Evolutionary conservation across 2,888 invertebrate species (phyloP), one percentile per base, ranked within the genome.

Genomic region (Athripsodes cinereus): DNA sequence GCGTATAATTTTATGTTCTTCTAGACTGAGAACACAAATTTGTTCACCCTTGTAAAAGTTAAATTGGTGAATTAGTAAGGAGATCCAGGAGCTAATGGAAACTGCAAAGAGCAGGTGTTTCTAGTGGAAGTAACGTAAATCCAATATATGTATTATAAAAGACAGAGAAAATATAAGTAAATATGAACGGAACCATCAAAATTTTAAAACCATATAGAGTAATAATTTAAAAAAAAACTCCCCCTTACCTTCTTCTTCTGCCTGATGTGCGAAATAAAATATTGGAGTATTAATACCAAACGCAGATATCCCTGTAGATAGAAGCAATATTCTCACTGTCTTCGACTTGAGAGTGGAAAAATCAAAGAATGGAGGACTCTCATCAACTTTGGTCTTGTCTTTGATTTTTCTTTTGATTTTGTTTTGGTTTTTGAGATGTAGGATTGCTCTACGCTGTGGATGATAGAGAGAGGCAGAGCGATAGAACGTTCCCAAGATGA

Each of bases 381-480:
- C 91, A 66, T 90, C 89, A 40, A 77, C 69, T 66, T 87, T 87
- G 69, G 84, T 88, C 68, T 87, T 86, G 69, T 89, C 88, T 71
- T 90, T 88, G 78, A 89, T 86, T 73, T 89, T 90, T 63, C 88
- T 79, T 70, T 91, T 90, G 68, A 79, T 79, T 66, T 79, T 79
- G 66, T 72, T 79, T 71, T 92, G 92, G 73, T 90, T 92, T 74
- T 92, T 93, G 68, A 93, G 83, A 72, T 93, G 92, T 46, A 93
- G 79, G 66, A 93, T 92, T 59, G 92, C 92, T 60, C 92, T 80
- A 58, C 92, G 74, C 70, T 92, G 90, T 0, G 92, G 92, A 71
- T 93, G 92, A 73, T 93, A 93, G 8, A 93, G 78, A 0, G 92
- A 91, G 0, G 92, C 92, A 5, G 92, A 92, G 31, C 93, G 85